phyloP scores from a whole-genome alignment of 2,888 invertebrate species.

The Eristalis tenax region DNA sequence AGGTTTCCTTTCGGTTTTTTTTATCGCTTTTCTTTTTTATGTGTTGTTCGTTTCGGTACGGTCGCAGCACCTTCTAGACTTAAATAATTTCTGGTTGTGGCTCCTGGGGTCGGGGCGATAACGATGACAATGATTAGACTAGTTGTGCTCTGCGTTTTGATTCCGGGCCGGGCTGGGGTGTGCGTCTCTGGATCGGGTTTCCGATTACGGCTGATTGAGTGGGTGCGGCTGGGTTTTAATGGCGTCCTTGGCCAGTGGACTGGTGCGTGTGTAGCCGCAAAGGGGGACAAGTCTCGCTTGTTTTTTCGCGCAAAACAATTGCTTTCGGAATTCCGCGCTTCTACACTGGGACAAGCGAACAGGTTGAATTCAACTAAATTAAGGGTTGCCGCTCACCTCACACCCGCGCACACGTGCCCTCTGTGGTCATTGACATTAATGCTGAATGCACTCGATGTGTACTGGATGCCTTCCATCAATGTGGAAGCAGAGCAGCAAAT shows the following conservation, averaged over 20 bases:
- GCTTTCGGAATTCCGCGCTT: constrained; percentile 57
- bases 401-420: constrained; percentile 7
- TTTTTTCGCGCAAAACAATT: constrained; percentile 62
- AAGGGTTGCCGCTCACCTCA: not conserved
- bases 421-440: constrained; percentile 29
- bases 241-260: constrained; percentile 60
- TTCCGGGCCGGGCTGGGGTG: not conserved
- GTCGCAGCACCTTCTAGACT: constrained; percentile 39
- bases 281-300: constrained; percentile 25
- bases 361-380: constrained; percentile 48
- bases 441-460: not conserved
- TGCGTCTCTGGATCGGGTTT: constrained; percentile 22
- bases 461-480: not conserved
- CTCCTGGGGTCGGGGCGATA: constrained; percentile 44
- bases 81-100: constrained; percentile 21
- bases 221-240: constrained; percentile 62
- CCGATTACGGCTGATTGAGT: constrained; percentile 44
- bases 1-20: constrained; percentile 43
- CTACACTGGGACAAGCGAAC: constrained; percentile 40
- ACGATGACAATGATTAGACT: constrained; percentile 67
- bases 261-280: not conserved
- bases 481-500: not conserved
- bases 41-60: not conserved
- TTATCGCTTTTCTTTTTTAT: not conserved
- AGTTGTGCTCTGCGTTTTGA: constrained; percentile 10